Evolutionary conservation across 2,113 vertebrate species (phyloP).

Genomic region (Nothoprocta perdicaria): DNA sequence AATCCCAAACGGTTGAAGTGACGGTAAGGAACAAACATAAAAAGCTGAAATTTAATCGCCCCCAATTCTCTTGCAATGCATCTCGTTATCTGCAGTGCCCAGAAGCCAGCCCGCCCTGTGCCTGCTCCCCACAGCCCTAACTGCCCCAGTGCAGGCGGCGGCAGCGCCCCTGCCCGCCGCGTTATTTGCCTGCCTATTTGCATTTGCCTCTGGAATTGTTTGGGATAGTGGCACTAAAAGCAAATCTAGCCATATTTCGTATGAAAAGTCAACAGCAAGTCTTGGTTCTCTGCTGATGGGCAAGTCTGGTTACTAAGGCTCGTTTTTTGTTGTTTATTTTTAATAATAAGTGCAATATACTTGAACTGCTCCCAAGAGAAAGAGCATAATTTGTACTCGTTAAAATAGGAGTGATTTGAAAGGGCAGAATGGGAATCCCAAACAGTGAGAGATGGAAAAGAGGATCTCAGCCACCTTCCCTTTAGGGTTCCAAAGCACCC

Average conservation of each 20-base stretch:
- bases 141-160: not conserved
- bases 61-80: constrained; percentile 46
- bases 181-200: constrained; percentile 71
- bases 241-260: constrained; percentile 36
- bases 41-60: constrained; percentile 60
- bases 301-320: not conserved
- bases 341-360: too few relatives aligned
- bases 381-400: not conserved
- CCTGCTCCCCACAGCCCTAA: not conserved
- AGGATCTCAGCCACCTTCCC: not conserved
- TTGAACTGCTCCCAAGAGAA: too few relatives aligned
- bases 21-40: constrained; percentile 30
- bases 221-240: constrained; percentile 39
- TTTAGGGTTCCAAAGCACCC: not conserved
- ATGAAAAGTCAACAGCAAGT: not conserved
- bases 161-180: constrained; percentile 28
- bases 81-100: constrained; percentile 53
- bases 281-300: not conserved
- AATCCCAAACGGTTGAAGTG: constrained; percentile 38
- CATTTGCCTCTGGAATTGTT: constrained; percentile 52
- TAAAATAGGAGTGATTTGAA: not conserved
- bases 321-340: not conserved
- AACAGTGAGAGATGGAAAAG: not conserved
- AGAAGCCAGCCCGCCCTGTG: constrained; percentile 54
- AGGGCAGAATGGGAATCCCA: not conserved